Base-by-base conservation (phyloP, 2,888 invertebrate species). In the Cyclophora albipunctata region DNA sequence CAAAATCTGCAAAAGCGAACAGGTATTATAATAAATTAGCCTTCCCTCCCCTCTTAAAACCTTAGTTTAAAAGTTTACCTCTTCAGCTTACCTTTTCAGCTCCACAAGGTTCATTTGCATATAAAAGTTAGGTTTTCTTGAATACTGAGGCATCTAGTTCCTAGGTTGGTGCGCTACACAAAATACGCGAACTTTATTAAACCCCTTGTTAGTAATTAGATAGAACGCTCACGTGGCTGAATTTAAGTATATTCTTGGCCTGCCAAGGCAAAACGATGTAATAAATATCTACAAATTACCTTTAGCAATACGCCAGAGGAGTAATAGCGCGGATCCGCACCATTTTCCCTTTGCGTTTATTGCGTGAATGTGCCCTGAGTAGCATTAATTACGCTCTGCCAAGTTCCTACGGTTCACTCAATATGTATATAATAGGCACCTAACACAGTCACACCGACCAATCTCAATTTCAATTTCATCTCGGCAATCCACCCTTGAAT, bases 391-490 rank as follows among this genome's bases (percentile, higher is more conserved):
- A 74, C 69, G 63, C 64, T 59, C 60, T 59, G 58, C 63, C 55
- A 50, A 62, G 53, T 57, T 64, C 59, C 60, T 66, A 61, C 54
- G 56, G 58, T 61, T 70, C 66, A 64, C 66, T 72, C 46, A 45
- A 47, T 53, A 47, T 49, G 51, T 53, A 47, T 20, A 40, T 45
- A 40, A 45, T 45, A 37, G 35, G 45, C 55, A 55, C 48, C 50
- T 53, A 50, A 55, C 54, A 55, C 60, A 59, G 64, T 66, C 66
- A 65, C 62, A 34, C 43, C 34, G 59, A 53, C 72, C 75, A 71
- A 73, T 75, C 71, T 71, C 72, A 72, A 75, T 78, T 75, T 75
- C 78, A 78, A 78, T 76, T 78, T 76, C 72, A 73, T 74, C 69
- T 72, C 64, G 62, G 67, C 73, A 69, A 74, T 74, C 73, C 71